A percentile compares a stretch with the other conserved stretches of the same genome.
These are phyloP conservation scores for Diadema setosum DNA, from an alignment of 35 echinoderm and acorn worm genomes.

Conservation along the genomic window DNA sequence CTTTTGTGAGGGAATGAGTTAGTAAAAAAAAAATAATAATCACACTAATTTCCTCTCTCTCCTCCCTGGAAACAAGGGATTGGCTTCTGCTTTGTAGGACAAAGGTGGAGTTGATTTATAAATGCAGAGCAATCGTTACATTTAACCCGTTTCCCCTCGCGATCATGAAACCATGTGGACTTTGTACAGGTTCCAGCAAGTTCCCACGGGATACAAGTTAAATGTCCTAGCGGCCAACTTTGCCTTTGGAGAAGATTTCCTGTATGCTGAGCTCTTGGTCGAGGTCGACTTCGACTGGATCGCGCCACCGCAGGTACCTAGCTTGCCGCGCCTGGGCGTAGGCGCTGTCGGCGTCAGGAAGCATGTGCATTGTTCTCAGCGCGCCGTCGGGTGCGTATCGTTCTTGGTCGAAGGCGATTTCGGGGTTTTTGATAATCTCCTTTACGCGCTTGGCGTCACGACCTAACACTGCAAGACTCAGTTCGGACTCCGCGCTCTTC, in stretches of 20 bases:
- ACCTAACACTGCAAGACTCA: slow-evolving; percentile 29
- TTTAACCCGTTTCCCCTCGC: no score
- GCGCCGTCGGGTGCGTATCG: slow-evolving; percentile 86
- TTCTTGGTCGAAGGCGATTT: slow-evolving; percentile 75
- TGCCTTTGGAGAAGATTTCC: slow-evolving; percentile 61
- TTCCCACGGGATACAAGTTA: no score
- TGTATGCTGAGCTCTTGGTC: slow-evolving; percentile 45
- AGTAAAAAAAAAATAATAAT: no score
- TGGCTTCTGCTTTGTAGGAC: no score
- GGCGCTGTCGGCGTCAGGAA: slow-evolving; percentile 47
- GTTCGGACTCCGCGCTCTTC: background rate
- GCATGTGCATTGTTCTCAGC: slow-evolving; percentile 83
- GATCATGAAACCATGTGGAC: no score
- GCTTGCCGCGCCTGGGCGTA: slow-evolving; percentile 81
- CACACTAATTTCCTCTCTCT: no score
- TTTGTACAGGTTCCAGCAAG: no score
- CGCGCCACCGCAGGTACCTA: slow-evolving; percentile 75
- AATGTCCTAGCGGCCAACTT: background rate
- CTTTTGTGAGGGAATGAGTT: no score
- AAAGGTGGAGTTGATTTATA: no score
- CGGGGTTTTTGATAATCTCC: slow-evolving; percentile 73
- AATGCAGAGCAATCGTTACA: no score
- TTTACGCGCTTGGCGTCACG: slow-evolving; percentile 31
- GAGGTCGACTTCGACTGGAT: slow-evolving; percentile 4
- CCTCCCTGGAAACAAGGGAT: no score